These are phyloP conservation scores for Caenorhabditis drosophilae DNA, from an alignment of 2,888 invertebrate genomes.

Conservation along the genomic window DNA sequence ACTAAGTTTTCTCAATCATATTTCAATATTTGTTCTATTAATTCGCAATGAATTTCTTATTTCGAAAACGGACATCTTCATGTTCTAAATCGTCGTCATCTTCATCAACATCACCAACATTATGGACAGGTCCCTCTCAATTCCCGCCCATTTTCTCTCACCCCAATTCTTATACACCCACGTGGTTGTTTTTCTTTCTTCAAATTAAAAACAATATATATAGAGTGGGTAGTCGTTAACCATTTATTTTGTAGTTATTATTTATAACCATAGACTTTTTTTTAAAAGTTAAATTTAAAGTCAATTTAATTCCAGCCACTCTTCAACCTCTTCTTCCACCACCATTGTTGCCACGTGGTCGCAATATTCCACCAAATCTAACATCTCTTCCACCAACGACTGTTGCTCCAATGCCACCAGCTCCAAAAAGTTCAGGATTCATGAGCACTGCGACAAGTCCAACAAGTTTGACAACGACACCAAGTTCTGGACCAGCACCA, in stretches of 20 bases:
- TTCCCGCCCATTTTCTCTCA: no score
- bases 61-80: constrained; percentile 30
- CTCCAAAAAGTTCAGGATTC: constrained; percentile 16
- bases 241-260: no score
- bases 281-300: neutral
- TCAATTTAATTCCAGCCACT: constrained; percentile 21
- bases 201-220: no score
- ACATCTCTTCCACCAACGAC: constrained; percentile 25
- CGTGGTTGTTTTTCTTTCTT: no score
- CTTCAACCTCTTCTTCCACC: constrained; percentile 44
- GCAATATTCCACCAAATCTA: constrained; percentile 2
- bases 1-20: neutral
- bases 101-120: constrained; percentile 4
- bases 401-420: constrained; percentile 30
- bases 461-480: constrained; percentile 19
- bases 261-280: no score
- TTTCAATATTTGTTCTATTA: neutral
- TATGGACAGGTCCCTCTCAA: no score
- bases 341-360: constrained; percentile 21
- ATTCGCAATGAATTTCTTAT: constrained; percentile 26
- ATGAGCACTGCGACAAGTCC: constrained; percentile 22
- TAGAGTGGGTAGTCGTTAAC: no score
- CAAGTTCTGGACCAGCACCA: constrained; percentile 24
- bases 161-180: no score
- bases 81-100: constrained; percentile 23